phyloP scores from a whole-genome alignment of 2,797 vertebrate genomes.

The Mastacembelus armatus region DNA sequence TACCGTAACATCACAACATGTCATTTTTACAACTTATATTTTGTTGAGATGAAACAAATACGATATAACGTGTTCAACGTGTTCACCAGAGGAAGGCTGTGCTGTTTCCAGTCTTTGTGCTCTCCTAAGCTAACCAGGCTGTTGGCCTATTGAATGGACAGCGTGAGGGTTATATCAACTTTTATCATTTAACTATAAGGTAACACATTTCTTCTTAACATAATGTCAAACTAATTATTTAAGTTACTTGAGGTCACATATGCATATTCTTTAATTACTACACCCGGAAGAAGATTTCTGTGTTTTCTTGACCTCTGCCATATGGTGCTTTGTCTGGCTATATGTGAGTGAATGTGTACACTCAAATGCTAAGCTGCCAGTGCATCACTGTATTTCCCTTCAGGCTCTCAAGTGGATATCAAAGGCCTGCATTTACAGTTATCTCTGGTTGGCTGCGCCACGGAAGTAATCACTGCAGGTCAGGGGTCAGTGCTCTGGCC shows the following conservation, averaged over 20 bases:
- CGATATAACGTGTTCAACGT: too few species aligned
- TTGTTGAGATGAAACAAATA: background rate
- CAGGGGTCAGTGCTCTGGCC: constrained; percentile 66
- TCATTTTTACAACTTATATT: background rate
- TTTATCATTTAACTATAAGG: too few species aligned
- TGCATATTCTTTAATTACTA: too few species aligned
- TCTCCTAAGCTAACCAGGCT: too few species aligned
- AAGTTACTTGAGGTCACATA: too few species aligned
- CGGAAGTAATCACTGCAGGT: constrained; percentile 81
- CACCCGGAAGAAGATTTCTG: constrained; percentile 42
- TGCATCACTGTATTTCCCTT: constrained; percentile 59
- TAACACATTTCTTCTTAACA: too few species aligned
- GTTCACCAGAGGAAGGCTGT: background rate
- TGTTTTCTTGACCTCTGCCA: constrained; percentile 64
- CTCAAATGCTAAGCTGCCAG: constrained; percentile 49
- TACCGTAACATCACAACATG: background rate
- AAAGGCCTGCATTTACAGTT: constrained; percentile 85
- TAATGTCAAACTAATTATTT: too few species aligned
- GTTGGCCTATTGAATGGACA: too few species aligned
- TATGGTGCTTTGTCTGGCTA: constrained; percentile 58
- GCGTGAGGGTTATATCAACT: too few species aligned
- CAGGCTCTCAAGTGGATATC: constrained; percentile 75
- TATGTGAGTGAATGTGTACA: constrained; percentile 31
- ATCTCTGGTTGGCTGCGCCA: constrained; percentile 81
- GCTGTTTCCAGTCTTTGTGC: too few species aligned